Evolutionary conservation across 2,888 invertebrate species (phyloP).

Genomic region (Yponomeuta malinellus): DNA sequence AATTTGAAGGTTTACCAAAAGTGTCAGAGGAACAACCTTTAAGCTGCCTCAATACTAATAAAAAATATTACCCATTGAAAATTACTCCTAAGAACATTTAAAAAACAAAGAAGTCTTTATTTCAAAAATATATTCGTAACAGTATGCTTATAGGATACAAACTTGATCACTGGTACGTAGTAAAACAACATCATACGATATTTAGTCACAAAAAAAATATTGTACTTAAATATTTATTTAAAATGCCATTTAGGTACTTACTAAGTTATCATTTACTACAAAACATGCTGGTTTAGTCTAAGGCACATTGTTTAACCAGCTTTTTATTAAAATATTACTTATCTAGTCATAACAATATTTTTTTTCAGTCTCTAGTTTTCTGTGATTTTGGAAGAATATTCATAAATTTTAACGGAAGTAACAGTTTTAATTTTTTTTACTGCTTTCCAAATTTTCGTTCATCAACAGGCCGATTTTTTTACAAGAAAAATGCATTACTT

Average conservation of each 20-base stretch:
- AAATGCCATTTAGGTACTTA: not conserved
- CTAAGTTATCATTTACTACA: not conserved
- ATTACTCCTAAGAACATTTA: not conserved
- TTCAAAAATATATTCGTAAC: not conserved
- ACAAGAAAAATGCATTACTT: no score
- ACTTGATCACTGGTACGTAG: not conserved
- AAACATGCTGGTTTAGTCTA: not conserved
- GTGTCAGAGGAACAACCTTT: no score
- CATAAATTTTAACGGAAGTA: no score
- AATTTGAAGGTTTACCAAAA: no score
- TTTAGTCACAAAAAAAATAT: not conserved
- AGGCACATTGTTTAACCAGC: no score
- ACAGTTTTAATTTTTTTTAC: no score
- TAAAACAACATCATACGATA: slow-evolving; percentile 8
- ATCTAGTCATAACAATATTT: not conserved
- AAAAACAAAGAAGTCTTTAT: not conserved
- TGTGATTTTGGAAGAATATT: not conserved
- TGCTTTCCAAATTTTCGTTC: not conserved
- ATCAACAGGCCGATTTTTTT: not conserved
- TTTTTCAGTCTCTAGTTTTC: not conserved
- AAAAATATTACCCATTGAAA: no score
- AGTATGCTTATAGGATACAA: not conserved
- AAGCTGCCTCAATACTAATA: no score
- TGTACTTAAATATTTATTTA: slow-evolving; percentile 1
- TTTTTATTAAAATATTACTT: not conserved